These are phyloP conservation scores for Neoaliturus tenellus DNA, from an alignment of 2,888 invertebrate species.

Conservation along the genomic window DNA sequence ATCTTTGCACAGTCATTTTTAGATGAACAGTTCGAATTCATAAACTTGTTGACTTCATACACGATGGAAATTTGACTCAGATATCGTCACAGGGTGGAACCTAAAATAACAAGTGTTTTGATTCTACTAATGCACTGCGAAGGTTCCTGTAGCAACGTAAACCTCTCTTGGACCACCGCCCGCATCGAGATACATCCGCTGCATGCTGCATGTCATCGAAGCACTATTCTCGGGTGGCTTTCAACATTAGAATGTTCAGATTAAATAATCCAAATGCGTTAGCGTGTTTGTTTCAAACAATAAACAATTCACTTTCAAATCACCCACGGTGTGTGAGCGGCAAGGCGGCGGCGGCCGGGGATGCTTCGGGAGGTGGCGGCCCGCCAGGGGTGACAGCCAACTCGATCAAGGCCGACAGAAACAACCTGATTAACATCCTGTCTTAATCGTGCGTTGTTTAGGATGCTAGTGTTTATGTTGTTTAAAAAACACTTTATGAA, in stretches of 20 bases:
- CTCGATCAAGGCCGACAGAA: slow-evolving; percentile 41
- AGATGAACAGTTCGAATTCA: too few species aligned
- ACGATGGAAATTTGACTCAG: too few species aligned
- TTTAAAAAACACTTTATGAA: too few species aligned
- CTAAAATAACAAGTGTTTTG: neutral
- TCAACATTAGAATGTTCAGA: too few species aligned
- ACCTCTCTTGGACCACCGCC: neutral
- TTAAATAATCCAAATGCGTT: too few species aligned
- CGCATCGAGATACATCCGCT: neutral
- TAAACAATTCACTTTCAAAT: slow-evolving; percentile 7
- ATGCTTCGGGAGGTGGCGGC: neutral
- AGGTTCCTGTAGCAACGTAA: neutral
- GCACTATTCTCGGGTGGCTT: too few species aligned
- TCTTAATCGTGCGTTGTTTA: neutral
- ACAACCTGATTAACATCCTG: slow-evolving; percentile 26
- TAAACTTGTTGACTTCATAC: too few species aligned
- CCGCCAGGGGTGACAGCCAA: slow-evolving; percentile 17
- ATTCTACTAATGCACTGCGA: neutral
- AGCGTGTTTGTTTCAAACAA: neutral
- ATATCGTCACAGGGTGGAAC: too few species aligned
- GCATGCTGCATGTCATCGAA: neutral
- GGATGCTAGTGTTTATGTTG: too few species aligned
- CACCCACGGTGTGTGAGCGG: too few species aligned
- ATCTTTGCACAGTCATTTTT: too few species aligned
- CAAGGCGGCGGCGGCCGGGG: neutral